These are phyloP conservation scores for Urocitellus parryii DNA, from an alignment of 2,113 vertebrate genomes.

Conservation along the genomic window DNA sequence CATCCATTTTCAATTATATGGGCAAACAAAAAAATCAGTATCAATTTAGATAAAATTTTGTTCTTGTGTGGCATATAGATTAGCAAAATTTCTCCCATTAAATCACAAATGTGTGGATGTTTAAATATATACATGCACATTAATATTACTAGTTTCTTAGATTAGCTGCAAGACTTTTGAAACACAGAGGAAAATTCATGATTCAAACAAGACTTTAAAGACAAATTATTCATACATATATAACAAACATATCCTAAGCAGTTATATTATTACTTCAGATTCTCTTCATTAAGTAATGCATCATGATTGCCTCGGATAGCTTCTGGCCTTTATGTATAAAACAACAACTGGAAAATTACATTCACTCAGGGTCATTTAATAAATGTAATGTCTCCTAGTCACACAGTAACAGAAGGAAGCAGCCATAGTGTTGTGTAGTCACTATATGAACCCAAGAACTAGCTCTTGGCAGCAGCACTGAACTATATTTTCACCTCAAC, in stretches of 20 bases:
- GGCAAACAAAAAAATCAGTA: conserved; percentile 85
- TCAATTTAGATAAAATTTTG: conserved; percentile 87
- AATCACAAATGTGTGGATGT: conserved; percentile 87
- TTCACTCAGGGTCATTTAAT: conserved; percentile 79
- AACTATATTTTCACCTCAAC: conserved; percentile 81
- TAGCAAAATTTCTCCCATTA: conserved; percentile 84
- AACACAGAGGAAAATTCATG: conserved; percentile 82
- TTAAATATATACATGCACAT: conserved; percentile 79
- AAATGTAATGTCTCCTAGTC: conserved; percentile 77
- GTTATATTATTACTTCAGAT: conserved; percentile 68
- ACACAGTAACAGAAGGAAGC: conserved; percentile 78
- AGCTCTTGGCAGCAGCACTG: conserved; percentile 88
- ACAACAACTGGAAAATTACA: conserved; percentile 69
- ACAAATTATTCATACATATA: conserved; percentile 77
- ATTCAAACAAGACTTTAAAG: conserved; percentile 82
- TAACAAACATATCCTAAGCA: conserved; percentile 81
- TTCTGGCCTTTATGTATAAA: conserved; percentile 73
- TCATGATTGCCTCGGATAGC: conserved; percentile 52
- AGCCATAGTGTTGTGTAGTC: conserved; percentile 83
- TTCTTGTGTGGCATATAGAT: conserved; percentile 83
- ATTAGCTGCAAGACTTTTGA: conserved; percentile 85
- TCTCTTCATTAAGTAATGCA: conserved; percentile 74
- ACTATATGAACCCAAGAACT: conserved; percentile 75
- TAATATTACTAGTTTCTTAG: conserved; percentile 85
- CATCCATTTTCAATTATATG: conserved; percentile 87